These are phyloP conservation scores for Myiotriccus ornatus DNA, from an alignment of 2,797 vertebrate species.

Conservation along the genomic window DNA sequence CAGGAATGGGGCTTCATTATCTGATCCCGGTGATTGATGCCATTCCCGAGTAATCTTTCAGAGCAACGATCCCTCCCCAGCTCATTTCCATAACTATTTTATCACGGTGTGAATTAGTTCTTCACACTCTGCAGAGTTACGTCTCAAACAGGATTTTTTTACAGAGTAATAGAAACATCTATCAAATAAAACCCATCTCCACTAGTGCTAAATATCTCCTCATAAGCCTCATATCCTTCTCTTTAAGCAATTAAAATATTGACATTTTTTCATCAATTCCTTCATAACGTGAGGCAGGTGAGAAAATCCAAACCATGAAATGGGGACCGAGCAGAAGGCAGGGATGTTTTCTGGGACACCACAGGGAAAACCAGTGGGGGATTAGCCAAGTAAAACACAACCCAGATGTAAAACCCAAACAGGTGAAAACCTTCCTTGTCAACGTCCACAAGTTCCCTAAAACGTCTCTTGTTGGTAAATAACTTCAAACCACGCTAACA, in stretches of 20 bases:
- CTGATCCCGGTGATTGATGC: neutral
- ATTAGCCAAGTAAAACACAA: neutral
- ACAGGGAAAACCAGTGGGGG: neutral
- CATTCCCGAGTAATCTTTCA: neutral
- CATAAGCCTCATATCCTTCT: neutral
- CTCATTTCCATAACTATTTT: conserved; percentile 31
- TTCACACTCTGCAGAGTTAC: conserved; percentile 5
- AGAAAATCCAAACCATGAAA: neutral
- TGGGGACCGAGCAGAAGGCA: neutral
- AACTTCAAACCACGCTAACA: neutral
- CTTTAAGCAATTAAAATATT: neutral
- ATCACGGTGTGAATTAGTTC: conserved; percentile 20
- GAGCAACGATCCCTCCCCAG: neutral
- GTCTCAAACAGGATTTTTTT: neutral
- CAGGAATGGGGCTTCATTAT: neutral
- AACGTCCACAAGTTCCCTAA: neutral
- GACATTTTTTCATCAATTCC: neutral
- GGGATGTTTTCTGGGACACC: neutral
- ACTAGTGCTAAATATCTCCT: neutral
- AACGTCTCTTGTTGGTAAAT: neutral
- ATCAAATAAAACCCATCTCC: neutral
- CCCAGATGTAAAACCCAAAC: neutral
- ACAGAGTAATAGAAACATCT: neutral
- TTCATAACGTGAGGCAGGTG: neutral
- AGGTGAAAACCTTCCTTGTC: neutral